These are phyloP conservation scores for Grammomys surdaster DNA, from an alignment of 2,113 vertebrate genomes.

Conservation along the genomic window DNA sequence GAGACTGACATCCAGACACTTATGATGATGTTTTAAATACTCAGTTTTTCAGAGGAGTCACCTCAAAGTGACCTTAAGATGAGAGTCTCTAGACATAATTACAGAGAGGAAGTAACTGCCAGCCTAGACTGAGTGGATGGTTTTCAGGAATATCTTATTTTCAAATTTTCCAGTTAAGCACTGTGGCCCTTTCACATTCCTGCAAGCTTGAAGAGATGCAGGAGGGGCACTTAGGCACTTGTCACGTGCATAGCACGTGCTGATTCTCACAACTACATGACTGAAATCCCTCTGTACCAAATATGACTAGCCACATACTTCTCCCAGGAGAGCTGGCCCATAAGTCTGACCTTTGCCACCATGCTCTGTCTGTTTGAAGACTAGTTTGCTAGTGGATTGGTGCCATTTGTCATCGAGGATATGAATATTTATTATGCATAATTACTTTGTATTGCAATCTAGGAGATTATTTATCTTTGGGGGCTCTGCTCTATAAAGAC, in stretches of 20 bases:
- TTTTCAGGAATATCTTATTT: constrained; percentile 75
- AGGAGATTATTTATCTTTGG: not conserved
- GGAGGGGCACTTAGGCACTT: not conserved
- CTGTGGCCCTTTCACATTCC: constrained; percentile 44
- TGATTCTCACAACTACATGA: not conserved
- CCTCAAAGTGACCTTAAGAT: constrained; percentile 71
- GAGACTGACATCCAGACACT: constrained; percentile 71
- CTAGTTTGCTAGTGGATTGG: not conserved
- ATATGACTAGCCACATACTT: not conserved
- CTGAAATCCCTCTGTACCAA: not conserved
- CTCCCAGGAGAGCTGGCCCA: not conserved
- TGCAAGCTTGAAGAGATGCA: not conserved
- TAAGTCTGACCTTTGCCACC: constrained; percentile 12
- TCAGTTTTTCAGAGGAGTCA: constrained; percentile 61
- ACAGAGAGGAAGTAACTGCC: constrained; percentile 66
- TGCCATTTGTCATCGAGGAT: constrained; percentile 14
- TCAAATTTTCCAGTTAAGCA: constrained; percentile 72
- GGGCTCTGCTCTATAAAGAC: not conserved
- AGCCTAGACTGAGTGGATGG: constrained; percentile 67
- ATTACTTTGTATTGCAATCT: constrained; percentile 47
- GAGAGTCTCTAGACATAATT: constrained; percentile 65
- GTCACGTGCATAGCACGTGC: not conserved
- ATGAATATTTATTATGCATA: constrained; percentile 12
- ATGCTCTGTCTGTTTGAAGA: not conserved
- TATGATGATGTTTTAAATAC: constrained; percentile 69